phyloP scores from a whole-genome alignment of 2,113 vertebrate species.

The Spermophilus dauricus region DNA sequence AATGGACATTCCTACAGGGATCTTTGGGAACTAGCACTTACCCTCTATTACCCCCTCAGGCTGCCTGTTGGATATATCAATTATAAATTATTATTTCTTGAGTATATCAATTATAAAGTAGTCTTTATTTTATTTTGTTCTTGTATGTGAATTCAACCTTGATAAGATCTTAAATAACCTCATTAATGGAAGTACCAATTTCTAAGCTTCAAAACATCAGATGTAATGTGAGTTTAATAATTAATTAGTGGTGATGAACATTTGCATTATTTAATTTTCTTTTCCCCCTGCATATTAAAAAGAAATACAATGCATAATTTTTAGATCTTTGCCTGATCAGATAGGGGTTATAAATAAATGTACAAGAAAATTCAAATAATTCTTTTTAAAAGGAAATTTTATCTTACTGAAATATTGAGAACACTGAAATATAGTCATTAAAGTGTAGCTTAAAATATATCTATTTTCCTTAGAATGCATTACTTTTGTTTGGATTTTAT shows the following conservation, averaged over 20 bases:
- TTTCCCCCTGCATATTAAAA: not conserved
- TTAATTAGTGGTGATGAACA: constrained; percentile 53
- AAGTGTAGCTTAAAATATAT: not conserved
- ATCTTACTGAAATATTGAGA: constrained; percentile 1
- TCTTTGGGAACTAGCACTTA: not conserved
- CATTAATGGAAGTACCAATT: constrained; percentile 31
- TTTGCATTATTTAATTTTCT: constrained; percentile 62
- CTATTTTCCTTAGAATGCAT: not conserved
- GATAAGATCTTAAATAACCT: constrained; percentile 49
- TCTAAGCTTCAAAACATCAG: constrained; percentile 54
- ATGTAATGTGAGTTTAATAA: constrained; percentile 56
- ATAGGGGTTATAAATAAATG: not conserved
- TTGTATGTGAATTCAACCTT: constrained; percentile 30
- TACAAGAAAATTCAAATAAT: not conserved
- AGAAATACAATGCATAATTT: constrained; percentile 48
- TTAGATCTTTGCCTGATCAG: not conserved
- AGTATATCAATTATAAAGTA: not conserved
- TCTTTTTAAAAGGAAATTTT: constrained; percentile 39
- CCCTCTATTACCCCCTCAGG: not conserved
- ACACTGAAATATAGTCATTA: constrained; percentile 8
- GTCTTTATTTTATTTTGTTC: constrained; percentile 56
- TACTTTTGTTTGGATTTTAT: not conserved
- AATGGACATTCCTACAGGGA: not conserved
- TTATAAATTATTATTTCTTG: constrained; percentile 46
- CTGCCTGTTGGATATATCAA: not conserved